phyloP scores from a whole-genome alignment of 2,888 invertebrate species.

The Pristionchus mayeri region DNA sequence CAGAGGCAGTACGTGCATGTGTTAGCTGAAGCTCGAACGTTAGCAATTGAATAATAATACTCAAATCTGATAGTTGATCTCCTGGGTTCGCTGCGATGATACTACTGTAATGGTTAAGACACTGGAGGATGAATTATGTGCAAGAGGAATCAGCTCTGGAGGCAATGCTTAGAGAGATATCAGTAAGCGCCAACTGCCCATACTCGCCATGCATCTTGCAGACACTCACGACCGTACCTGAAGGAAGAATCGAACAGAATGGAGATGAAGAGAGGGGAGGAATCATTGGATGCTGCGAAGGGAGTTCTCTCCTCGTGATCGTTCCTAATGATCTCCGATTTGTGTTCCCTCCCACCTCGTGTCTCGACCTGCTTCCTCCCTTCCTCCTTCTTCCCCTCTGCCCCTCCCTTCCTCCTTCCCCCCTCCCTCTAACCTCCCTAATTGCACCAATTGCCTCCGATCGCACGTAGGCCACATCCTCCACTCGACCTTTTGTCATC shows the following conservation, averaged over 20 bases:
- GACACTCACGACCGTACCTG: too few relatives aligned
- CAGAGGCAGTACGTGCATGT: too few relatives aligned
- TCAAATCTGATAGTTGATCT: too few relatives aligned
- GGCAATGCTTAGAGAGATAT: too few relatives aligned
- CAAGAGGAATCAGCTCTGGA: too few relatives aligned
- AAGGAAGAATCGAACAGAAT: constrained; percentile 20
- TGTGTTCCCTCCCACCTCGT: not conserved
- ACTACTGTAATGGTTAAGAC: too few relatives aligned
- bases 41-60: too few relatives aligned
- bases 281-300: not conserved
- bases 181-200: too few relatives aligned
- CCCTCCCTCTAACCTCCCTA: not conserved
- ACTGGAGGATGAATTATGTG: too few relatives aligned
- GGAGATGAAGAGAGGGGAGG: not conserved
- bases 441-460: not conserved
- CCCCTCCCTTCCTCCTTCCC: not conserved
- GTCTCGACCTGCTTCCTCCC: not conserved
- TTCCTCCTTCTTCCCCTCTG: not conserved
- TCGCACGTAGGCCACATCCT: constrained; percentile 37
- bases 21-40: too few relatives aligned
- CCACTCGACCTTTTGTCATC: constrained; percentile 44
- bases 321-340: not conserved
- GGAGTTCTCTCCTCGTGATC: not conserved
- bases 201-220: too few relatives aligned
- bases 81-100: too few relatives aligned